Evolutionary conservation across 2,113 vertebrate species (phyloP).

Genomic region (Anguilla rostrata): DNA sequence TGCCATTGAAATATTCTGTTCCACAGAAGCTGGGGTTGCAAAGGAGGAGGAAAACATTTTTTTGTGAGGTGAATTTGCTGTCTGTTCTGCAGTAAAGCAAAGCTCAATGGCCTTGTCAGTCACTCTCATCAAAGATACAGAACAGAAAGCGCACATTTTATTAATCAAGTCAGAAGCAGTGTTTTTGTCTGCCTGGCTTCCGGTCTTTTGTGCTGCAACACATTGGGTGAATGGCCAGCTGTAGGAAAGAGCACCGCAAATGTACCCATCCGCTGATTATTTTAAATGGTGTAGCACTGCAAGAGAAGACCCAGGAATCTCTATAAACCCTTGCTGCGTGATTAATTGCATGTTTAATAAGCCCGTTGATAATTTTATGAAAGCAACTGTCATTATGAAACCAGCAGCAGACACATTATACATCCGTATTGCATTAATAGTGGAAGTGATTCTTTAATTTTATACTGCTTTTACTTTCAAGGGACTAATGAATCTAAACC

Average conservation of each 20-base stretch:
- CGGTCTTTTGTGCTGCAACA: not conserved
- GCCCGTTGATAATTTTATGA: not conserved
- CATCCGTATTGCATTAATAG: not conserved
- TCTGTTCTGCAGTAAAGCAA: not conserved
- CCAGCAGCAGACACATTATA: not conserved
- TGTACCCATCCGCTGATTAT: not conserved
- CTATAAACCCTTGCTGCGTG: not conserved
- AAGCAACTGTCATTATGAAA: not conserved
- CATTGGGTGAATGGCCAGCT: not conserved
- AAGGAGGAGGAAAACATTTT: not conserved
- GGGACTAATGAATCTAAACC: not conserved
- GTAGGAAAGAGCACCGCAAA: not conserved
- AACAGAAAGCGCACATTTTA: not conserved
- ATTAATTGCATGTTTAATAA: not conserved
- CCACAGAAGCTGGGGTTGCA: not conserved
- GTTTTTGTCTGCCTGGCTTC: not conserved
- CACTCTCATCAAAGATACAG: not conserved
- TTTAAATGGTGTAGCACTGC: not conserved
- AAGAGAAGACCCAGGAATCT: not conserved
- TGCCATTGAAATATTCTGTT: not conserved
- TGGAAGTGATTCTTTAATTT: not conserved
- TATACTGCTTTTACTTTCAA: not conserved
- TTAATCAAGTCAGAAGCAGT: not conserved
- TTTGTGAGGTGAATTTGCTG: not conserved
- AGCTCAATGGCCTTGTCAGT: not conserved